phyloP scores from a whole-genome alignment of 1,140 invertebrate genomes.

The Drosophila miranda region DNA sequence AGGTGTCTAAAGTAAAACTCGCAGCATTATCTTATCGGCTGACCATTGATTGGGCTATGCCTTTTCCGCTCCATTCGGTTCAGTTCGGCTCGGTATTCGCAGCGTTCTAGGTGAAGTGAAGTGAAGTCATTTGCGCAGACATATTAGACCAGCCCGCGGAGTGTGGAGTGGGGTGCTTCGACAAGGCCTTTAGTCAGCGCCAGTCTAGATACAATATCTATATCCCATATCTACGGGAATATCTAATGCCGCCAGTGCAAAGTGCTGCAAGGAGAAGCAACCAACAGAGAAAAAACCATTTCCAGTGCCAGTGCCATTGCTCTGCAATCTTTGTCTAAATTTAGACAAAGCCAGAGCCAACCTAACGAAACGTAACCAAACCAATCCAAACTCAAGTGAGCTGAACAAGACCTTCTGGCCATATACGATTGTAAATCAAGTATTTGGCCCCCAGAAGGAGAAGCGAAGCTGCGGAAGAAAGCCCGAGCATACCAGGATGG shows the following conservation, averaged over 20 bases:
- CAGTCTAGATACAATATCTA: constrained; percentile 59
- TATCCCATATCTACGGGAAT: constrained; percentile 23
- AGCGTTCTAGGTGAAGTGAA: constrained; percentile 58
- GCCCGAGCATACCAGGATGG: constrained; percentile 61
- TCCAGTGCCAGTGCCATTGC: constrained; percentile 16
- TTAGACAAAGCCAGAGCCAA: constrained; percentile 27
- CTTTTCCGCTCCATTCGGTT: constrained; percentile 55
- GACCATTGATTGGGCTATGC: constrained; percentile 64
- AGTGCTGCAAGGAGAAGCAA: constrained; percentile 1
- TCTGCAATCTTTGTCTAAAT: constrained; percentile 36
- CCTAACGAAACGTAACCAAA: constrained; percentile 4
- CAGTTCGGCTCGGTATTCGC: background rate
- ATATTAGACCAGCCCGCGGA: constrained; percentile 11
- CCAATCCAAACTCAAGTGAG: constrained; percentile 35
- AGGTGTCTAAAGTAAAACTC: constrained; percentile 39
- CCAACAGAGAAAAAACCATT: background rate
- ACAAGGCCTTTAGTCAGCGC: constrained; percentile 24
- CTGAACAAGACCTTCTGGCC: no score
- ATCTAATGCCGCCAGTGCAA: constrained; percentile 43
- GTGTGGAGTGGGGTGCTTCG: background rate
- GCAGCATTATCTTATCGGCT: constrained; percentile 65
- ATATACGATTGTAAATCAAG: constrained; percentile 63
- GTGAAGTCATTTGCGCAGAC: constrained; percentile 57
- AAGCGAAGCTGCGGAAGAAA: constrained; percentile 4
- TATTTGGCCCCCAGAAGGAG: constrained; percentile 14